Conservation (phyloP, 2,888 invertebrate genomes). For the Steinernema carpocapsae region DNA sequence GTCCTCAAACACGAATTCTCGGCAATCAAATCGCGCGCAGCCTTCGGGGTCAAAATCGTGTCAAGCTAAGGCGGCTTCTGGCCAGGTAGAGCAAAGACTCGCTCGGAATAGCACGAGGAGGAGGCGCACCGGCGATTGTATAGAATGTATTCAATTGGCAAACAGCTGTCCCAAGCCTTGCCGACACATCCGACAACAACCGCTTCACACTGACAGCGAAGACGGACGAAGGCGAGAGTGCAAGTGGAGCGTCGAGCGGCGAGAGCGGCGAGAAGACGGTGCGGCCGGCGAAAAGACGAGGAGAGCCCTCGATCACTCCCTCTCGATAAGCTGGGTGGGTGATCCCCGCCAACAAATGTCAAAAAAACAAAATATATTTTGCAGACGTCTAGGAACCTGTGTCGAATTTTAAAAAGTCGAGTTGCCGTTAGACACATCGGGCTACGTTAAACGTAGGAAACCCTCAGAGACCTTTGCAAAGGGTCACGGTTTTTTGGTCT, state of each 20-base stretch:
- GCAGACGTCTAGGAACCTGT: neutral
- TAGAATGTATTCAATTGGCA: conserved; percentile 28
- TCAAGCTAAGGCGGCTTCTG: neutral
- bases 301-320: conserved; percentile 18
- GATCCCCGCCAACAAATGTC: conserved; percentile 1
- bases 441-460: too few species aligned
- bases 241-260: neutral
- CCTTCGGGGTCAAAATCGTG: neutral
- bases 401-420: neutral
- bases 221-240: conserved; percentile 26
- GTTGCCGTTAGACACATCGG: too few species aligned
- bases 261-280: neutral
- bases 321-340: neutral
- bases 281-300: too few species aligned
- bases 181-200: conserved; percentile 30
- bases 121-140: conserved; percentile 14
- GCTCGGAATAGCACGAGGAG: neutral
- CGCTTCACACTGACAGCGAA: conserved; percentile 16
- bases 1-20: neutral
- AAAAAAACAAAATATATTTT: neutral
- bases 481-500: neutral
- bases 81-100: neutral
- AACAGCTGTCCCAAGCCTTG: conserved; percentile 27
- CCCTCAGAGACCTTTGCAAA: neutral
- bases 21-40: neutral